Evolutionary conservation across 2,888 invertebrate genomes (phyloP).

Genomic region (Osmoderma eremita): DNA sequence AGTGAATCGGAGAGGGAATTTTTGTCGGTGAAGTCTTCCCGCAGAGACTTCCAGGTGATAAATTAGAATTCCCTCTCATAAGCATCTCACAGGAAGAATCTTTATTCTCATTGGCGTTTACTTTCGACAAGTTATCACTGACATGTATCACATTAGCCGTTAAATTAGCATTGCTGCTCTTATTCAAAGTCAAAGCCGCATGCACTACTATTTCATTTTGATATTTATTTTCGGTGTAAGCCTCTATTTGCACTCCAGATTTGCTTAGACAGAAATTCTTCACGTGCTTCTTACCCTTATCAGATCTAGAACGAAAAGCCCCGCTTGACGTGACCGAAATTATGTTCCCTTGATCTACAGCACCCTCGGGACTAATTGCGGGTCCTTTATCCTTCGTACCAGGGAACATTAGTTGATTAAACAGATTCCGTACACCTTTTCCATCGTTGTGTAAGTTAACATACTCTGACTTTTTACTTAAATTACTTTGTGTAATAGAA

Average conservation of each 20-base stretch:
- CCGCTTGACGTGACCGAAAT: slow-evolving; percentile 80
- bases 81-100: slow-evolving; percentile 3
- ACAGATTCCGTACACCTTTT: slow-evolving; percentile 67
- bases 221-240: slow-evolving; percentile 68
- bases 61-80: slow-evolving; percentile 48
- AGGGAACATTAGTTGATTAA: slow-evolving; percentile 64
- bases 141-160: slow-evolving; percentile 55
- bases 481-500: slow-evolving; percentile 54
- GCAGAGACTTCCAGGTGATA: slow-evolving; percentile 35
- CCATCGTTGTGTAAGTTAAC: slow-evolving; percentile 64
- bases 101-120: slow-evolving; percentile 43
- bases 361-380: slow-evolving; percentile 64
- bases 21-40: slow-evolving; percentile 67
- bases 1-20: slow-evolving; percentile 82
- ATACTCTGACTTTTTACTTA: slow-evolving; percentile 17
- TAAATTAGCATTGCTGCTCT: slow-evolving; percentile 45
- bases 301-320: slow-evolving; percentile 64
- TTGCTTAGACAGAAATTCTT: slow-evolving; percentile 73
- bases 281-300: slow-evolving; percentile 50
- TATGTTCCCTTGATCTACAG: slow-evolving; percentile 70
- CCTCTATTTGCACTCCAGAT: slow-evolving; percentile 71
- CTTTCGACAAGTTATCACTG: slow-evolving; percentile 52
- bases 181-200: slow-evolving; percentile 44
- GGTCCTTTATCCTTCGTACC: slow-evolving; percentile 59
- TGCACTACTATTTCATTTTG: slow-evolving; percentile 44